phyloP scores from a whole-genome alignment of 2,888 invertebrate species.

The Sicus ferrugineus region DNA sequence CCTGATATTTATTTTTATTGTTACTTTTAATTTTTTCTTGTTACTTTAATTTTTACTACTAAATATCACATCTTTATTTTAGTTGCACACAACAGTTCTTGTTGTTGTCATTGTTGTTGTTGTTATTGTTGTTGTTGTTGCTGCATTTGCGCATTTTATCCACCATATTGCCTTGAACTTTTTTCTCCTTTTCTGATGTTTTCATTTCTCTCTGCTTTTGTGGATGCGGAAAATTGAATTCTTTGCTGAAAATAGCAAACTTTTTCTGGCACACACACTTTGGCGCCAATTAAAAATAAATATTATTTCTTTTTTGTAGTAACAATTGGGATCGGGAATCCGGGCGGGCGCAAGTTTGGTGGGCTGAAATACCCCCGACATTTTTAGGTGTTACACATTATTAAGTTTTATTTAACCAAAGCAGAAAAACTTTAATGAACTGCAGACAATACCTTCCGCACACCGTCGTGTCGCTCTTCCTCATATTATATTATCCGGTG shows the following conservation, averaged over 20 bases:
- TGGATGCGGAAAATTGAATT: slow-evolving; percentile 10
- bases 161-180: slow-evolving; percentile 30
- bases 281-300: slow-evolving; percentile 35
- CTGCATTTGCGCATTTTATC: background rate
- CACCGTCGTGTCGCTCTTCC: too few species aligned
- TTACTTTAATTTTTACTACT: background rate
- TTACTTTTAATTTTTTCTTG: too few species aligned
- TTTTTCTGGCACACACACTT: slow-evolving; percentile 23
- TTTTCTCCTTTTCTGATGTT: background rate
- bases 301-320: slow-evolving; percentile 14
- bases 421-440: too few species aligned
- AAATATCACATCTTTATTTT: background rate
- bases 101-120: background rate
- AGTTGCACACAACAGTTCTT: background rate
- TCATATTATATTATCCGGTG: too few species aligned
- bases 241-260: slow-evolving; percentile 27
- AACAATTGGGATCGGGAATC: too few species aligned
- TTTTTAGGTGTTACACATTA: too few species aligned
- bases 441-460: too few species aligned
- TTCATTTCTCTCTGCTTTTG: background rate
- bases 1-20: background rate
- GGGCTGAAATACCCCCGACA: too few species aligned
- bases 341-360: too few species aligned
- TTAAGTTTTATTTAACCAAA: too few species aligned
- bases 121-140: slow-evolving; percentile 6